Evolutionary conservation across 2,113 vertebrate species (phyloP).

Genomic region (Delphinapterus leucas): DNA sequence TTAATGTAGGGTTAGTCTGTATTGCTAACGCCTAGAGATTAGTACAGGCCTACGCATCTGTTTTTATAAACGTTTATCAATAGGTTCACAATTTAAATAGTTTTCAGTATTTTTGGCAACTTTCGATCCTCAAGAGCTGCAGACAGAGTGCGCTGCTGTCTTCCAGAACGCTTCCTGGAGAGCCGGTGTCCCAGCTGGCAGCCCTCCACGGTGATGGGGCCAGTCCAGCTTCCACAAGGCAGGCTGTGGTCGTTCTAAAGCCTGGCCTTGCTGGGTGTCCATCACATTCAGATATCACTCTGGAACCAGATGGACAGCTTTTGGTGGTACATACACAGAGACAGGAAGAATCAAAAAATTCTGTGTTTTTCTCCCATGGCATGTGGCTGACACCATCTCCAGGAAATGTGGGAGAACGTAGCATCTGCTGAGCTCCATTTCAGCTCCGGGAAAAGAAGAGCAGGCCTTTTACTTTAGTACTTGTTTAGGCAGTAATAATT

Average conservation of each 20-base stretch:
- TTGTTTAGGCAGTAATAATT: background rate
- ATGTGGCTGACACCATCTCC: background rate
- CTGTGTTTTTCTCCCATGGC: background rate
- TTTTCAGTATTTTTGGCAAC: conserved; percentile 65
- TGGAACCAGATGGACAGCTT: background rate
- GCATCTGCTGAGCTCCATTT: background rate
- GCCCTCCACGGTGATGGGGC: background rate
- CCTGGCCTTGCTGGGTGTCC: background rate
- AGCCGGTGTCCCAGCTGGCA: background rate
- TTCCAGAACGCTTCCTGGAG: conserved; percentile 21
- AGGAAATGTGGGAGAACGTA: background rate
- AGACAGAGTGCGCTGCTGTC: conserved; percentile 72
- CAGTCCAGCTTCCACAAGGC: background rate
- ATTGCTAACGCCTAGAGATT: conserved; percentile 77
- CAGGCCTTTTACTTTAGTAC: background rate
- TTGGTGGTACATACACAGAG: background rate
- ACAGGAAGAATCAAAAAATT: background rate
- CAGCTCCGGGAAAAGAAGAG: background rate
- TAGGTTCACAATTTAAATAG: conserved; percentile 74
- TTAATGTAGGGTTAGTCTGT: conserved; percentile 72
- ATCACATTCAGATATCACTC: background rate
- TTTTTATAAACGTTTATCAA: conserved; percentile 78
- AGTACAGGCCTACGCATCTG: conserved; percentile 76
- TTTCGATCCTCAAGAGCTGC: conserved; percentile 69
- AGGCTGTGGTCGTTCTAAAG: background rate